phyloP scores from a whole-genome alignment of 2,888 invertebrate genomes.

The Dinocampus coccinellae region DNA sequence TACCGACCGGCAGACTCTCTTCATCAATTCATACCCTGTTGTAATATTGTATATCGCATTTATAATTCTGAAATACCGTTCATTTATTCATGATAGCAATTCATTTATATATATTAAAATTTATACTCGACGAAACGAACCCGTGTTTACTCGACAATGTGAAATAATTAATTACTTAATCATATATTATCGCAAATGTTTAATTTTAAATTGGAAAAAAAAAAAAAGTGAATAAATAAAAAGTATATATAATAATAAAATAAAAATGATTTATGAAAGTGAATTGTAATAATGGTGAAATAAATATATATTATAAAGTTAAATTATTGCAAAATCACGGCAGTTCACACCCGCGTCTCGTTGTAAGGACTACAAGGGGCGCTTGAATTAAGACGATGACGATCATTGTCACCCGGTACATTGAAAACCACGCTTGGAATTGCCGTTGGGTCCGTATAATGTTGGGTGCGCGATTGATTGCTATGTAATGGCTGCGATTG shows the following conservation, averaged over 20 bases:
- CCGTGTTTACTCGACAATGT: background rate
- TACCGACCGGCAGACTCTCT: conserved; percentile 23
- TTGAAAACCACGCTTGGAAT: conserved; percentile 66
- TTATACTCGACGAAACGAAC: background rate
- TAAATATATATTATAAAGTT: background rate
- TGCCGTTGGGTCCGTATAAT: conserved; percentile 58
- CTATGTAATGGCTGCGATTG: conserved; percentile 54
- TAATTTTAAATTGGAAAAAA: background rate
- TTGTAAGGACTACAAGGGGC: conserved; percentile 62
- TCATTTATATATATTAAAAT: background rate
- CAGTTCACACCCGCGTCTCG: conserved; percentile 65
- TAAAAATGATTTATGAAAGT: no score
- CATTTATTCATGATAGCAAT: background rate
- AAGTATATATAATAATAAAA: background rate
- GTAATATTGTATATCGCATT: background rate
- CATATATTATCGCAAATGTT: background rate
- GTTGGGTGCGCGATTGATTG: conserved; percentile 47
- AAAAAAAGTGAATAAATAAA: background rate
- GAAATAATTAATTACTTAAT: background rate
- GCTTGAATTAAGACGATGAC: conserved; percentile 48
- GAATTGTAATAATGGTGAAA: no score
- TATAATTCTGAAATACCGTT: background rate
- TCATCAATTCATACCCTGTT: conserved; percentile 18
- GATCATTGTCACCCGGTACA: conserved; percentile 61
- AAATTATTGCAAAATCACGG: background rate